Percentiles rank a stretch among this genome's conserved stretches.
Conservation (phyloP, 2,113 vertebrate species). For the Phoenicopterus ruber region DNA sequence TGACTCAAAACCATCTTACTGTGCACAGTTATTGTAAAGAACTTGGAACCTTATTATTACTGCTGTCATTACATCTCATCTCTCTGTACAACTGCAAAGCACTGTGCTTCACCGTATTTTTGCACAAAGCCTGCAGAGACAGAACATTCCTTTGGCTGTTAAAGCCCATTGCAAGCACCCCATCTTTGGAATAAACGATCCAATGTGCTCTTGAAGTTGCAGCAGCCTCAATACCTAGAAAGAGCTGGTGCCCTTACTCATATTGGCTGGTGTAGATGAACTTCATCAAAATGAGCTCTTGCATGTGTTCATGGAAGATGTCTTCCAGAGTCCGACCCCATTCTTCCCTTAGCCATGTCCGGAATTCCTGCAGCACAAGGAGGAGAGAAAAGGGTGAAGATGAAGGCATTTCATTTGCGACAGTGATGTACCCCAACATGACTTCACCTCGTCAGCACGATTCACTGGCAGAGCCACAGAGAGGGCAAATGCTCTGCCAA, state of each 20-base stretch:
- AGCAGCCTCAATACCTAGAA: not conserved
- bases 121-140: not conserved
- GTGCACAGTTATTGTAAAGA: not conserved
- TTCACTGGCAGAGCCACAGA: not conserved
- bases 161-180: not conserved
- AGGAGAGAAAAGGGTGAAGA: not conserved
- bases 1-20: not conserved
- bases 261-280: slow-evolving; percentile 99
- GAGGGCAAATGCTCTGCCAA: not conserved
- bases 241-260: slow-evolving; percentile 78
- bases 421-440: not conserved
- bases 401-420: not conserved
- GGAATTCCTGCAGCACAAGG: slow-evolving; percentile 85
- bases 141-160: not conserved
- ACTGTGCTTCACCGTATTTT: not conserved
- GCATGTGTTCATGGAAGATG: slow-evolving; percentile 98
- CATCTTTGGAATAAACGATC: not conserved
- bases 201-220: not conserved
- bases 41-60: not conserved
- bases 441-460: not conserved
- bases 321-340: slow-evolving; percentile 97
- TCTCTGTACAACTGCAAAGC: not conserved
- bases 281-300: slow-evolving; percentile 98
- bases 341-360: slow-evolving; percentile 95
- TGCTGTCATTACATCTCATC: not conserved